Evolutionary conservation across 1,140 invertebrate species (phyloP).

Genomic region (Lethrus apterus): DNA sequence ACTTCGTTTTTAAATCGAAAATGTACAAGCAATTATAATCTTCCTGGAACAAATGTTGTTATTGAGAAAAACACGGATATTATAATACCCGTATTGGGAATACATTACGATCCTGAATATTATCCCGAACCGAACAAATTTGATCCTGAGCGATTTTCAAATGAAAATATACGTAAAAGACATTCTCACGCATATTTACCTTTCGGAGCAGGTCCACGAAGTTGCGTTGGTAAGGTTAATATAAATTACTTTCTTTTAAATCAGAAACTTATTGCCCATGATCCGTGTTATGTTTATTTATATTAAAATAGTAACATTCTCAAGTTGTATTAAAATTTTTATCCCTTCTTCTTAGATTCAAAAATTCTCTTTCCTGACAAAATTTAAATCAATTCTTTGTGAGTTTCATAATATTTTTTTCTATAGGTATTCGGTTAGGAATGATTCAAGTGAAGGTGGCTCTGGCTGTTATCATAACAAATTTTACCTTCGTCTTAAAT

Average conservation of each 20-base stretch:
- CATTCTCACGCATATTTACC: slow-evolving; percentile 42
- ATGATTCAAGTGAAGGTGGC: slow-evolving; percentile 5
- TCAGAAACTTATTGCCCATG: too few species aligned
- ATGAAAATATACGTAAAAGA: slow-evolving; percentile 23
- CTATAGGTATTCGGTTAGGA: slow-evolving; percentile 11
- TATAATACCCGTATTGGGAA: slow-evolving; percentile 18
- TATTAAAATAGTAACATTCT: too few species aligned
- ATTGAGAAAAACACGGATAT: slow-evolving; percentile 36
- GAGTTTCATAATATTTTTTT: too few species aligned
- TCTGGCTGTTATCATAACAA: background rate
- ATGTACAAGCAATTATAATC: slow-evolving; percentile 31
- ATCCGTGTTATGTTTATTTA: too few species aligned
- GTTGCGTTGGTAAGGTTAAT: slow-evolving; percentile 46
- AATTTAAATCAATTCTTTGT: too few species aligned
- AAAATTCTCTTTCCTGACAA: too few species aligned
- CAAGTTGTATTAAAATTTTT: too few species aligned
- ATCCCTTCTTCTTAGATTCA: too few species aligned
- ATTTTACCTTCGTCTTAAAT: too few species aligned
- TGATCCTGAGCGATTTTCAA: slow-evolving; percentile 51
- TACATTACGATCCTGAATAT: slow-evolving; percentile 38
- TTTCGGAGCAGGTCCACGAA: slow-evolving; percentile 49
- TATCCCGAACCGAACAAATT: slow-evolving; percentile 52
- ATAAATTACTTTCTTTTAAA: background rate
- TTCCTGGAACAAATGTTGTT: slow-evolving; percentile 12
- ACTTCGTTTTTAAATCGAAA: background rate